A percentile compares a stretch with the other conserved stretches of the same genome.
phyloP scores from a whole-genome alignment of 2,797 vertebrate species.

The Oreochromis grahami region DNA sequence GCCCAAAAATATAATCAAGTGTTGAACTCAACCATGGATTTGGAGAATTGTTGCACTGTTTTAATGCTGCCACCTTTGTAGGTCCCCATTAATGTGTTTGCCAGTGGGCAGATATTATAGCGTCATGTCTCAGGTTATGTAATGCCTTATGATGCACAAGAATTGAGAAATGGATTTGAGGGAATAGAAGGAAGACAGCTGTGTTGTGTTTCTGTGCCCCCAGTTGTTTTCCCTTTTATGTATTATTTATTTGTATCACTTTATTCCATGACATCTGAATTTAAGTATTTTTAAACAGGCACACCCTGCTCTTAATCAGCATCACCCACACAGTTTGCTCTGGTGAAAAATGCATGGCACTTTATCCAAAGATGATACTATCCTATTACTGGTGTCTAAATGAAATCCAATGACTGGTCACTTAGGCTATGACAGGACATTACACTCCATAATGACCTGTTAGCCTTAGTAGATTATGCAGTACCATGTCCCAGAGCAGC shows the following conservation, averaged over 20 bases:
- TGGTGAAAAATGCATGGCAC: not conserved
- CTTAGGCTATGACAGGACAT: slow-evolving; percentile 34
- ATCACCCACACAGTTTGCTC: not conserved
- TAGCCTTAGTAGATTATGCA: slow-evolving; percentile 51
- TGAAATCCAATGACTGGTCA: slow-evolving; percentile 31
- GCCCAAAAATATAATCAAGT: not conserved
- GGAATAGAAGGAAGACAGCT: not conserved
- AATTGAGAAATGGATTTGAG: not conserved
- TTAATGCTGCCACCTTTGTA: not conserved
- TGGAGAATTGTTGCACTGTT: not conserved
- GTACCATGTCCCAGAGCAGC: slow-evolving; percentile 5
- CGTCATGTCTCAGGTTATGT: not conserved
- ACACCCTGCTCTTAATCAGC: not conserved
- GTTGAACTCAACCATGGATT: not conserved
- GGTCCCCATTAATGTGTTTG: not conserved
- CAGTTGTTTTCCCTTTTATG: not conserved
- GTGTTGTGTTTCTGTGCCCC: not conserved
- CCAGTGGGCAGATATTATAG: not conserved
- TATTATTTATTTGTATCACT: not conserved
- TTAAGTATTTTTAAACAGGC: not conserved
- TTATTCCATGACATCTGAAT: not conserved
- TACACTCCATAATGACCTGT: slow-evolving; percentile 36
- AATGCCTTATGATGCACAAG: not conserved
- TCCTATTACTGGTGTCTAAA: not conserved
- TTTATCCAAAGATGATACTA: not conserved